Percentiles rank a stretch among this genome's conserved stretches.
phyloP scores from a whole-genome alignment of 2,797 vertebrate genomes.

The Danio choprae region DNA sequence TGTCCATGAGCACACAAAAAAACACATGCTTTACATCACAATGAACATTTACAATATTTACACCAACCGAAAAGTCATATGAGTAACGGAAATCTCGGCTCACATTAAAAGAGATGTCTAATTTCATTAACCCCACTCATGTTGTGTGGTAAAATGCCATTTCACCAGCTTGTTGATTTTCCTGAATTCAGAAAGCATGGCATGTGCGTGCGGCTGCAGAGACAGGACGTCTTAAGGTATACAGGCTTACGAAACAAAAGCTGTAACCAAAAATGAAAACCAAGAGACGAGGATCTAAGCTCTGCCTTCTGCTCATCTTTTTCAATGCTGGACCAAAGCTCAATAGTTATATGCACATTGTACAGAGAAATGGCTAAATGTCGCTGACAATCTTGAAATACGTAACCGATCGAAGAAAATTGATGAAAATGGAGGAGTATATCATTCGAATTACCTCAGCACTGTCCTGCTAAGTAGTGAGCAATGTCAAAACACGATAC shows the following conservation, averaged over 20 bases:
- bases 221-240: constrained; percentile 73
- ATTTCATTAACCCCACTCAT: constrained; percentile 4
- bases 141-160: not conserved
- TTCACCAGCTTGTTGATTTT: constrained; percentile 10
- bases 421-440: constrained; percentile 74
- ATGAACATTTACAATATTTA: constrained; percentile 18
- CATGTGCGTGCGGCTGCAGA: constrained; percentile 56
- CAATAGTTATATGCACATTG: constrained; percentile 99
- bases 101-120: not conserved
- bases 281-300: constrained; percentile 71
- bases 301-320: constrained; percentile 90
- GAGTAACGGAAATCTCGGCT: not conserved
- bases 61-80: not conserved
- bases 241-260: constrained; percentile 86
- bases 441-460: constrained; percentile 92
- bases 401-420: constrained; percentile 82
- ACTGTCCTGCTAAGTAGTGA: constrained; percentile 85
- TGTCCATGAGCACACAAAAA: not conserved
- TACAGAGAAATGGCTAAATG: constrained; percentile 95
- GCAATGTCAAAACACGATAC: constrained; percentile 68
- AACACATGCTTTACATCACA: not conserved
- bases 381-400: constrained; percentile 99
- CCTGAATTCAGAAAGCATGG: constrained; percentile 28
- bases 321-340: constrained; percentile 99
- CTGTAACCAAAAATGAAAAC: constrained; percentile 94